Conservation (phyloP, 92 coral and sea anemone genomes). For the Epizoanthus scotinus region DNA sequence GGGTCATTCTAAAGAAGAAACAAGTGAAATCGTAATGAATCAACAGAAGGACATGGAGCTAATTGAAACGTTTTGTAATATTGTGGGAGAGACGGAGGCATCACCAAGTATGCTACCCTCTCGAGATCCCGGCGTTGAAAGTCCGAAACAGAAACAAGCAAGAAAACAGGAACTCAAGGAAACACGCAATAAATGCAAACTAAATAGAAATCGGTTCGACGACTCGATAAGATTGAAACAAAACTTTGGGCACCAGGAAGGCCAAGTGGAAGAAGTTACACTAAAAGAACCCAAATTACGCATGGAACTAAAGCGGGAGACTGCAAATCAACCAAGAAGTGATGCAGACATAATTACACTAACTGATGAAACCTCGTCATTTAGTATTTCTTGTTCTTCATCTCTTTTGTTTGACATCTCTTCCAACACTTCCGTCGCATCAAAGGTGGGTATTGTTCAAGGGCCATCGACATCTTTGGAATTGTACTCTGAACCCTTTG, state of each 20-base stretch:
- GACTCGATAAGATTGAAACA: not conserved
- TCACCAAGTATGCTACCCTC: slow-evolving; percentile 44
- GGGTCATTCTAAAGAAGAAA: not conserved
- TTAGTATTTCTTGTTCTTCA: slow-evolving; percentile 24
- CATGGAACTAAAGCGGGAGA: not conserved
- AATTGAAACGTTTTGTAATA: not conserved
- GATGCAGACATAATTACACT: slow-evolving; percentile 1
- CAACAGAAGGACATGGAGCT: not conserved
- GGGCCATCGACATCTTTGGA: slow-evolving; percentile 64
- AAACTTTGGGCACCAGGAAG: not conserved
- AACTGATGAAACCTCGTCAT: slow-evolving; percentile 14
- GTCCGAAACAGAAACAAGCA: slow-evolving; percentile 48
- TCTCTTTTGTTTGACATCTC: slow-evolving; percentile 27
- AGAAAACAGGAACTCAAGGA: not conserved
- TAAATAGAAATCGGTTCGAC: not conserved
- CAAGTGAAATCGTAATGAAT: not conserved
- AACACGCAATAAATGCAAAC: not conserved
- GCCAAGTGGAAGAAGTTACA: not conserved
- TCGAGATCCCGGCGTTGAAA: slow-evolving; percentile 50
- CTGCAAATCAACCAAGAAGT: not conserved
- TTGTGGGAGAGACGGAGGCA: not conserved
- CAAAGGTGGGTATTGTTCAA: not conserved
- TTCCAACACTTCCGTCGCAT: not conserved
- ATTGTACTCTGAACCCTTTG: slow-evolving; percentile 81
- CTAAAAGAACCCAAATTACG: not conserved